Percentiles rank a stretch among this genome's conserved stretches.
These are phyloP conservation scores for Condylura cristata DNA, from an alignment of 2,113 vertebrate species.

Conservation along the genomic window DNA sequence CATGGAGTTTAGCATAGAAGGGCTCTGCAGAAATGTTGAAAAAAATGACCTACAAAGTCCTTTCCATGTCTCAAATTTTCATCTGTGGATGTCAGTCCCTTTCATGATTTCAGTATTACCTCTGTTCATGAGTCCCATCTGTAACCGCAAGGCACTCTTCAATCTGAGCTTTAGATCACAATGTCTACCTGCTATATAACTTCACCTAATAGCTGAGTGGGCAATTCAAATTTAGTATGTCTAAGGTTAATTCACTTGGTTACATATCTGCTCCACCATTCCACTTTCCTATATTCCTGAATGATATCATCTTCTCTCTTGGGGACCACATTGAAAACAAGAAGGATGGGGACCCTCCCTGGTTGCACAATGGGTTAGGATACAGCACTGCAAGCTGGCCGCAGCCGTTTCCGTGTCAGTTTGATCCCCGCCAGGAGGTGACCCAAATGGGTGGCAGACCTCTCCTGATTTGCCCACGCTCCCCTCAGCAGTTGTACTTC, in stretches of 20 bases:
- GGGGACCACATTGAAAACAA: background rate
- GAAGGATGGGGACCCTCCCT: background rate
- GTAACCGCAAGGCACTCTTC: background rate
- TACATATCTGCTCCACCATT: background rate
- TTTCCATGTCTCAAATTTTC: conserved; percentile 32
- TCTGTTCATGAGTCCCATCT: background rate
- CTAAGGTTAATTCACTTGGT: background rate
- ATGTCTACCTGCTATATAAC: background rate
- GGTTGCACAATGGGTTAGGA: too few relatives aligned
- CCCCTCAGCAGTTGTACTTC: too few relatives aligned
- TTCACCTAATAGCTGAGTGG: background rate
- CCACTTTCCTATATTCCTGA: background rate
- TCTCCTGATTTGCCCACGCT: too few relatives aligned
- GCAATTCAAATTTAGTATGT: background rate
- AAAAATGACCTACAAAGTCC: background rate
- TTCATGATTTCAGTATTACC: background rate
- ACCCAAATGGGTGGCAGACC: too few relatives aligned
- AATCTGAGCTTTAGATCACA: conserved; percentile 16
- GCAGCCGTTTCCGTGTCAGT: too few relatives aligned
- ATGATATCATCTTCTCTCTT: background rate
- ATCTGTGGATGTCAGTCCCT: background rate
- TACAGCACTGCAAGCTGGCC: too few relatives aligned
- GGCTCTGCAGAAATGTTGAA: background rate
- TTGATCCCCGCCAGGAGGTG: too few relatives aligned
- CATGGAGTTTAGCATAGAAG: background rate